These are phyloP conservation scores for Hipposideros larvatus DNA, from an alignment of 2,797 vertebrate genomes.

Conservation along the genomic window DNA sequence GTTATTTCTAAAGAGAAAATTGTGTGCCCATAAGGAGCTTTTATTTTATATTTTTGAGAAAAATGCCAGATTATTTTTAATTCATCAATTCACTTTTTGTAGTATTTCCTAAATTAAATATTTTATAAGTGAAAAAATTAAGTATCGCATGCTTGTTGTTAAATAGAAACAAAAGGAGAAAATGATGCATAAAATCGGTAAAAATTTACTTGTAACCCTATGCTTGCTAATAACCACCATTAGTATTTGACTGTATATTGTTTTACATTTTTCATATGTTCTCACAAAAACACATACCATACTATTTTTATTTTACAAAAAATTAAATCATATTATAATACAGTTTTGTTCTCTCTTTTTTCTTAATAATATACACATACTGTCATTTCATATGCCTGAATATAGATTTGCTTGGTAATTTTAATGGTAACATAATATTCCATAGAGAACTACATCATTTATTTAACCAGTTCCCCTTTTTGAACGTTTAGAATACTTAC, in stretches of 20 bases:
- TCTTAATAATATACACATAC: background rate
- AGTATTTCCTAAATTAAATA: background rate
- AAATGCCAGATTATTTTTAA: slow-evolving; percentile 19
- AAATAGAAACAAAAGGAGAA: slow-evolving; percentile 30
- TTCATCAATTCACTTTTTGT: background rate
- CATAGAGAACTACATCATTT: background rate
- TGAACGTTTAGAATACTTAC: background rate
- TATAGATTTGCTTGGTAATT: background rate
- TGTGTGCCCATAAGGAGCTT: background rate
- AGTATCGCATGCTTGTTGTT: background rate
- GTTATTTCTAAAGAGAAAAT: slow-evolving; percentile 41
- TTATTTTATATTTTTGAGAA: background rate
- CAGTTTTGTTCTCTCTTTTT: background rate
- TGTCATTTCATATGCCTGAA: background rate
- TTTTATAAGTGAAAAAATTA: slow-evolving; percentile 5
- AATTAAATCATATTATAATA: background rate
- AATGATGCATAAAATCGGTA: background rate
- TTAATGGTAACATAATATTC: slow-evolving; percentile 22
- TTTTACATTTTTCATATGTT: background rate
- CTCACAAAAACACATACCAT: too few species aligned
- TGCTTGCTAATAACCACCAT: background rate
- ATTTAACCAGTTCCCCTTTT: background rate
- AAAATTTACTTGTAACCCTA: background rate
- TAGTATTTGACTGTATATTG: background rate
- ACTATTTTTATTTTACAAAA: background rate